Percentiles rank a stretch among this genome's conserved stretches.
Conservation (phyloP, 2,797 vertebrate species). For the Thaleichthys pacificus region DNA sequence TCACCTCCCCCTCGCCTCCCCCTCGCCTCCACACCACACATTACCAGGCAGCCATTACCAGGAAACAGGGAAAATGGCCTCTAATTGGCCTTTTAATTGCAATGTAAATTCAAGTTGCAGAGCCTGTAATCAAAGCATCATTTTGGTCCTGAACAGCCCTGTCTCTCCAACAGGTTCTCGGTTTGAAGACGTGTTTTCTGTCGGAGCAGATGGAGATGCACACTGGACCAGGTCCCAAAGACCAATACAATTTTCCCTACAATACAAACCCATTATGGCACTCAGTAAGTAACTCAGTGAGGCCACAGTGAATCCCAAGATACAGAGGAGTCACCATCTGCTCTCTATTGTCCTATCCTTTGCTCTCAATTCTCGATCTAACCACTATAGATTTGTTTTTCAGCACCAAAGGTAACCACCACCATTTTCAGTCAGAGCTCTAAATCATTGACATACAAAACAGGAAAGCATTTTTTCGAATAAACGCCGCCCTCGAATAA, state of each 20-base stretch:
- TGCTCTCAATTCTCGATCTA: neutral
- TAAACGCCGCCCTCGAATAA: too few relatives aligned
- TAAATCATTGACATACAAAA: conserved; percentile 9
- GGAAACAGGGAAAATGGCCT: conserved; percentile 53
- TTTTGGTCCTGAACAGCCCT: conserved; percentile 33
- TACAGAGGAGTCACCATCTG: conserved; percentile 24
- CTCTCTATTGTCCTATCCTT: conserved; percentile 1
- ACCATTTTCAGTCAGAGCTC: neutral
- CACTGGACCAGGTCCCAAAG: conserved; percentile 22
- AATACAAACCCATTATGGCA: conserved; percentile 11
- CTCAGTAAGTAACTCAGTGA: neutral
- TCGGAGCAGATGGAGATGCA: conserved; percentile 46
- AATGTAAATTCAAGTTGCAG: conserved; percentile 54
- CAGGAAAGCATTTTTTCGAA: conserved; percentile 5
- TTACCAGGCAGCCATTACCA: conserved; percentile 54
- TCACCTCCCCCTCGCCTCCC: conserved; percentile 15
- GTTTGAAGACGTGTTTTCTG: conserved; percentile 23
- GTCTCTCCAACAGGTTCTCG: conserved; percentile 23
- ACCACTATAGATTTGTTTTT: neutral
- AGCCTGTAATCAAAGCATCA: conserved; percentile 41
- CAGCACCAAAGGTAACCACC: neutral
- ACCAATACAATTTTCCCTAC: neutral
- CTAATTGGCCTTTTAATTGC: conserved; percentile 69
- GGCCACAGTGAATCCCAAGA: conserved; percentile 39
- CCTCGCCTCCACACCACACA: conserved; percentile 26